Evolutionary conservation across 53 echinoderm and acorn worm species (phyloP).

Genomic region (Echinarachnius parma): DNA sequence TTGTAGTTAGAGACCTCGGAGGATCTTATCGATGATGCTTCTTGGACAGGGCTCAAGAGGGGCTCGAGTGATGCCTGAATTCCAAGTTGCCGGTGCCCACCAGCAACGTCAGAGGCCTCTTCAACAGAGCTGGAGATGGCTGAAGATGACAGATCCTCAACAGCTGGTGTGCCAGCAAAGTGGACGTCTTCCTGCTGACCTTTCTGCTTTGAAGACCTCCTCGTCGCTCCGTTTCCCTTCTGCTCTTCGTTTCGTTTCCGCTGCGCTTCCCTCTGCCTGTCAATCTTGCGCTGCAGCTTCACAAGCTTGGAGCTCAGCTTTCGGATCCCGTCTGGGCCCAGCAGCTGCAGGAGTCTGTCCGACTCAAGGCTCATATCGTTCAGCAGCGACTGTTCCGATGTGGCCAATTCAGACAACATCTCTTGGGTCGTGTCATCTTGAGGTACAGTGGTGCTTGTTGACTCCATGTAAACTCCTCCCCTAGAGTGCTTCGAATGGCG

Average conservation of each 20-base stretch:
- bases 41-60: constrained; percentile 65
- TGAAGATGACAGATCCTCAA: constrained; percentile 13
- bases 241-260: constrained; percentile 49
- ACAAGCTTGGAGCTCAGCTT: constrained; percentile 87
- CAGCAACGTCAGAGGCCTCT: constrained; percentile 34
- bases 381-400: constrained; percentile 47
- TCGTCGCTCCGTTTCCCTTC: constrained; percentile 16
- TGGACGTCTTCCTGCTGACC: constrained; percentile 35
- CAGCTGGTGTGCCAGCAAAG: constrained; percentile 67
- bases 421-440: constrained; percentile 7
- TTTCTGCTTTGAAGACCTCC: constrained; percentile 10
- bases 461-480: neutral
- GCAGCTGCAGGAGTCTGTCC: constrained; percentile 70
- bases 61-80: constrained; percentile 34
- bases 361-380: constrained; percentile 91
- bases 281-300: constrained; percentile 81
- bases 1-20: constrained; percentile 7
- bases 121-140: constrained; percentile 16
- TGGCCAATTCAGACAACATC: constrained; percentile 4
- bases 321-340: constrained; percentile 83
- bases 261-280: constrained; percentile 88
- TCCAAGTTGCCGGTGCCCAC: constrained; percentile 30
- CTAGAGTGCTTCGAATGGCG: constrained; percentile 7
- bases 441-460: neutral
- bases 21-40: constrained; percentile 34